Evolutionary conservation across 2,797 vertebrate species (phyloP).

Genomic region (Martes flavigula): DNA sequence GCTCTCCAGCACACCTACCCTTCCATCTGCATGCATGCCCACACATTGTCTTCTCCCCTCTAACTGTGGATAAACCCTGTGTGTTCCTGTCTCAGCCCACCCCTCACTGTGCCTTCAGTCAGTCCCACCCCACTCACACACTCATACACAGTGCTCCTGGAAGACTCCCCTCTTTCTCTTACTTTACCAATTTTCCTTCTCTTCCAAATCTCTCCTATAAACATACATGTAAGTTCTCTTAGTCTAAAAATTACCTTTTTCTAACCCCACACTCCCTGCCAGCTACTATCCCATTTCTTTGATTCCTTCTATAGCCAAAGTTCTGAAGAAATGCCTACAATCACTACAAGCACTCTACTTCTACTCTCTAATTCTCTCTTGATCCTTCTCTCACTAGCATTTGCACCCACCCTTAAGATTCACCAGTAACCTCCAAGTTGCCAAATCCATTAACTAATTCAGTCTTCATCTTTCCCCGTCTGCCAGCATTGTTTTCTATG

Average conservation of each 20-base stretch:
- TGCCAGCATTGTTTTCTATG: background rate
- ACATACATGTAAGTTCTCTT: background rate
- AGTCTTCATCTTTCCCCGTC: background rate
- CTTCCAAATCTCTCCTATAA: background rate
- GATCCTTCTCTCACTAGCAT: background rate
- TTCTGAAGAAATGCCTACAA: background rate
- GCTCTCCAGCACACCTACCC: background rate
- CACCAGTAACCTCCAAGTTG: background rate
- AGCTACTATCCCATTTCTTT: background rate
- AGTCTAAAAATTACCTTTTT: background rate
- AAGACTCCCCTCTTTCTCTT: background rate
- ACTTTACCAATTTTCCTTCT: background rate
- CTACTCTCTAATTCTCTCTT: background rate
- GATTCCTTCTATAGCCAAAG: background rate
- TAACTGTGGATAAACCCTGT: background rate
- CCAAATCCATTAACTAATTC: background rate
- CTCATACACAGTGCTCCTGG: background rate
- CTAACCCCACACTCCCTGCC: background rate
- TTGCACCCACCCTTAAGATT: background rate
- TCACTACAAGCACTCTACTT: background rate
- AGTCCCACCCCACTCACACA: background rate
- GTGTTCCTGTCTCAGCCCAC: background rate
- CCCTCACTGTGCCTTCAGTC: background rate
- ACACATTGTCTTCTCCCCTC: background rate
- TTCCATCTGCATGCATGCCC: background rate